These are phyloP conservation scores for Cosmopolites sordidus DNA, from an alignment of 2,888 invertebrate species.

Conservation along the genomic window DNA sequence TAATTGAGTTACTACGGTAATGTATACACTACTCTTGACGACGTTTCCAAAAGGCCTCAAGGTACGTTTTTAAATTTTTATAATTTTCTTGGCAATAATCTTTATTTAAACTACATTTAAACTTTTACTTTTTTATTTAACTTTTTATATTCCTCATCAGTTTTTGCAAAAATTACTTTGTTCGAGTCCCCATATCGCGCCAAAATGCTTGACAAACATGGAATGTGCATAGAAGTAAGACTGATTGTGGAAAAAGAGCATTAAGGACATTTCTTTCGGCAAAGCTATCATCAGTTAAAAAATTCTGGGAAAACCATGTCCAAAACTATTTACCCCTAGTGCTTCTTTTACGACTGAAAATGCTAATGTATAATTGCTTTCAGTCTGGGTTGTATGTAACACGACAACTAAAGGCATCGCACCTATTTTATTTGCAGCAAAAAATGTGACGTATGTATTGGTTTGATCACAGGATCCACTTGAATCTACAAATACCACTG, in stretches of 20 bases:
- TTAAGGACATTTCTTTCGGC: conserved; percentile 9
- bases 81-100: no score
- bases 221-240: conserved; percentile 7
- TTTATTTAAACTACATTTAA: no score
- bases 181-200: conserved; percentile 5
- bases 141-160: neutral
- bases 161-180: neutral
- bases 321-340: conserved; percentile 4
- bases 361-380: conserved; percentile 7
- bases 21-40: conserved; percentile 4
- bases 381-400: conserved; percentile 2
- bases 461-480: no score
- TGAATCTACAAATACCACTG: conserved; percentile 2
- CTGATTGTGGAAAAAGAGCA: neutral
- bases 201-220: conserved; percentile 11
- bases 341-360: neutral
- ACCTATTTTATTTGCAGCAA: conserved; percentile 3
- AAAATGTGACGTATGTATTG: conserved; percentile 9
- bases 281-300: conserved; percentile 4
- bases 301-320: neutral
- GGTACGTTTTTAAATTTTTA: no score
- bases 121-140: neutral
- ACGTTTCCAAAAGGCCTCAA: neutral
- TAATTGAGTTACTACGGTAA: neutral
- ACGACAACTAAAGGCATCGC: neutral